Percentiles rank a stretch among this genome's conserved stretches.
These are phyloP conservation scores for Trissolcus brochymenae DNA, from an alignment of 2,888 invertebrate species.

Conservation along the genomic window DNA sequence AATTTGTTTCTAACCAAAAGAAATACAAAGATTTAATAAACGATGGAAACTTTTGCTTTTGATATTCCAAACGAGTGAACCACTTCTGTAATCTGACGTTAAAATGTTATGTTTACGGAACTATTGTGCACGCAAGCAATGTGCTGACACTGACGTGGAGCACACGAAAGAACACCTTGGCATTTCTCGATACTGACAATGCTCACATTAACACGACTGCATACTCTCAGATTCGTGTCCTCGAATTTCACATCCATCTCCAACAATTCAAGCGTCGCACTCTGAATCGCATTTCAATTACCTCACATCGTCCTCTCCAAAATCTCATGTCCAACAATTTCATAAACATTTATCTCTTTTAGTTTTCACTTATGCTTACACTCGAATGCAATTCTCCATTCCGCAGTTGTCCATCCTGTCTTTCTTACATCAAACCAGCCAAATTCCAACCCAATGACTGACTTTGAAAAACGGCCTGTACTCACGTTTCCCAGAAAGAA, in stretches of 20 bases:
- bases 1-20: too few species aligned
- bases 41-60: too few species aligned
- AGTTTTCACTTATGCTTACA: slow-evolving; percentile 7
- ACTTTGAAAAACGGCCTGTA: too few species aligned
- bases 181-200: slow-evolving; percentile 57
- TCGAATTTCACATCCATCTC: slow-evolving; percentile 52
- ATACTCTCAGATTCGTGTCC: slow-evolving; percentile 42
- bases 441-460: too few species aligned
- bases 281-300: slow-evolving; percentile 41
- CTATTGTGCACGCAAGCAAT: slow-evolving; percentile 19
- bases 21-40: too few species aligned
- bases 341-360: slow-evolving; percentile 14
- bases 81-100: too few species aligned
- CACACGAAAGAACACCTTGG: slow-evolving; percentile 50
- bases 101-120: slow-evolving; percentile 46
- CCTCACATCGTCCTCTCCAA: slow-evolving; percentile 20
- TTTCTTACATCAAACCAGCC: too few species aligned
- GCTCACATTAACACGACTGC: slow-evolving; percentile 52
- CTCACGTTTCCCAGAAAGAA: neutral
- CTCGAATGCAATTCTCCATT: neutral
- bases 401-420: too few species aligned
- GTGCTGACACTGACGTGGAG: slow-evolving; percentile 16
- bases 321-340: slow-evolving; percentile 22
- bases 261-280: slow-evolving; percentile 45
- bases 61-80: too few species aligned